A percentile compares a stretch with the other conserved stretches of the same genome.
phyloP scores from a whole-genome alignment of 2,888 invertebrate genomes.

The Caenorhabditis zanzibari region DNA sequence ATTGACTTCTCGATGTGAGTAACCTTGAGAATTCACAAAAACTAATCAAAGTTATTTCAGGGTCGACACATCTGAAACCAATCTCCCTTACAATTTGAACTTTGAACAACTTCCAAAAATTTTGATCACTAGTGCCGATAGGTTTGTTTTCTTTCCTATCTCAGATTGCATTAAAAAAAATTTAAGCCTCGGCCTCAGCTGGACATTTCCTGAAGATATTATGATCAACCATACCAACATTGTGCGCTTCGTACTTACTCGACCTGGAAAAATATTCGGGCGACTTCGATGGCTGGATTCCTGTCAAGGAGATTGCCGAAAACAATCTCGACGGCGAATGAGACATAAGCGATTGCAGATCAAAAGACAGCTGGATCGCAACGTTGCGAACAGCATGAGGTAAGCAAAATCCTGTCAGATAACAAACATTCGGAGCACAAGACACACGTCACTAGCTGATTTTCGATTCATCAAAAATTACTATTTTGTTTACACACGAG shows the following conservation, averaged over 20 bases:
- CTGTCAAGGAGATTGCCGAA: slow-evolving; percentile 52
- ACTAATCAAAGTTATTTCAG: slow-evolving; percentile 52
- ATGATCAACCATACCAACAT: slow-evolving; percentile 60
- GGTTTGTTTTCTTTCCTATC: slow-evolving; percentile 16
- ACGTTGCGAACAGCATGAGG: slow-evolving; percentile 49
- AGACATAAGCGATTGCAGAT: slow-evolving; percentile 37
- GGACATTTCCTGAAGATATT: slow-evolving; percentile 60
- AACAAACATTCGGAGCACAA: slow-evolving; percentile 38
- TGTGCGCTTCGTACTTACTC: slow-evolving; percentile 29
- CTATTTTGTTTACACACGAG: background rate
- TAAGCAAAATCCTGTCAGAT: slow-evolving; percentile 48
- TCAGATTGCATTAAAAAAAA: background rate
- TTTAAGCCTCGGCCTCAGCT: slow-evolving; percentile 46
- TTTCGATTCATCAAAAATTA: slow-evolving; percentile 16
- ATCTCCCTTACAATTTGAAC: slow-evolving; percentile 56
- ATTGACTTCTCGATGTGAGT: slow-evolving; percentile 57
- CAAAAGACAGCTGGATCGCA: slow-evolving; percentile 39
- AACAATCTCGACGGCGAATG: slow-evolving; percentile 30
- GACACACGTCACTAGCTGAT: slow-evolving; percentile 48
- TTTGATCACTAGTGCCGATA: slow-evolving; percentile 52
- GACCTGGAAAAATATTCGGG: slow-evolving; percentile 42
- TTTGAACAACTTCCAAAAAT: slow-evolving; percentile 63
- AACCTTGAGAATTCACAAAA: background rate
- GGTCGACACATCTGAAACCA: slow-evolving; percentile 46
- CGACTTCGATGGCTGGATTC: slow-evolving; percentile 29